Evolutionary conservation across 2,797 vertebrate genomes (phyloP).

Genomic region (Pampus argenteus): DNA sequence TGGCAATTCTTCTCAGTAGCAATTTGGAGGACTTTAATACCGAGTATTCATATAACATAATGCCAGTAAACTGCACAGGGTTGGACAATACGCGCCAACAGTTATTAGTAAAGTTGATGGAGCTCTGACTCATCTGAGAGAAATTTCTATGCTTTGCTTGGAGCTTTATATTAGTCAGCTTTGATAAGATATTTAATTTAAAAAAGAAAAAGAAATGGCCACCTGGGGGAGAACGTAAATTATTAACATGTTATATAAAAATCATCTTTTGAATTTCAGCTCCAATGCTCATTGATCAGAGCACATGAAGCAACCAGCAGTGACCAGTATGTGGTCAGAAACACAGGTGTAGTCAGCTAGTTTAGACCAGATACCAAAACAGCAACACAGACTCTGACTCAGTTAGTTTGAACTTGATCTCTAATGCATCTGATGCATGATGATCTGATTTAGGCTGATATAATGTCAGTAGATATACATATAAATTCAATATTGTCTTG

Average conservation of each 20-base stretch:
- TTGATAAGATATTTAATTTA: conserved; percentile 4
- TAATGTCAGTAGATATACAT: conserved; percentile 23
- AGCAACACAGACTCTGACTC: conserved; percentile 9
- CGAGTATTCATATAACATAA: conserved; percentile 20
- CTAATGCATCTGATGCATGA: too few relatives aligned
- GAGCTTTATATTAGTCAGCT: background rate
- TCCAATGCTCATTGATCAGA: background rate
- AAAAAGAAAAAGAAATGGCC: background rate
- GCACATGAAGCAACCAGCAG: too few relatives aligned
- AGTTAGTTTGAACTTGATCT: conserved; percentile 18
- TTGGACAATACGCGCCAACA: conserved; percentile 10
- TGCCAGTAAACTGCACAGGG: conserved; percentile 12
- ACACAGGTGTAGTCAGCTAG: too few relatives aligned
- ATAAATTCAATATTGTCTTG: conserved; percentile 16
- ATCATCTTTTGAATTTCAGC: conserved; percentile 8
- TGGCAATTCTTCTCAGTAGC: conserved; percentile 23
- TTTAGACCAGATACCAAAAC: conserved; percentile 6
- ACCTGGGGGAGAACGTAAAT: conserved; percentile 8
- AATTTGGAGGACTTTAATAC: conserved; percentile 19
- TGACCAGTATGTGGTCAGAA: too few relatives aligned
- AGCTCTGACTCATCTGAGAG: conserved; percentile 18
- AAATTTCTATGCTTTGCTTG: background rate
- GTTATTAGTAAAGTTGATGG: background rate
- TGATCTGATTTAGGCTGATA: conserved; percentile 22
- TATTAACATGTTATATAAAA: conserved; percentile 25